Evolutionary conservation across 2,113 vertebrate species (phyloP).

Genomic region (Trematocara variabile): DNA sequence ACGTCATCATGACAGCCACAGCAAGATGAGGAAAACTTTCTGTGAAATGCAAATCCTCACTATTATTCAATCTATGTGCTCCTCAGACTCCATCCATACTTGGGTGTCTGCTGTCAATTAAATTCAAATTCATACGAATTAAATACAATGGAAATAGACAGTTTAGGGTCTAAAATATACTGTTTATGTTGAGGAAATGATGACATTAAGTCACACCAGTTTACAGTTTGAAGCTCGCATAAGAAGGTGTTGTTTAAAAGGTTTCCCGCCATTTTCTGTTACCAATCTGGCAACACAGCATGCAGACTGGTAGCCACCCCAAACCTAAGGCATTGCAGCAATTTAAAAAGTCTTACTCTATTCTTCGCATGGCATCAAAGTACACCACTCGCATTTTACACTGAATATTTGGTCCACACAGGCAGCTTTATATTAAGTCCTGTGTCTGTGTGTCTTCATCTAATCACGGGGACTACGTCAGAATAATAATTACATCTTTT

Average conservation of each 20-base stretch:
- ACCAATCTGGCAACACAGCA: neutral
- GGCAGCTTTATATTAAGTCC: neutral
- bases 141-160: neutral
- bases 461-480: fast-evolving
- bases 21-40: slow-evolving; percentile 16
- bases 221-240: neutral
- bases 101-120: neutral
- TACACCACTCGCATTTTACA: neutral
- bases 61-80: neutral
- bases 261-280: fast-evolving
- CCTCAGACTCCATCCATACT: neutral
- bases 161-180: neutral
- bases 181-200: neutral
- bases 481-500: neutral
- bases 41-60: slow-evolving; percentile 22
- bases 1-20: neutral
- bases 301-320: neutral
- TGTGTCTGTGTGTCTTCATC: neutral
- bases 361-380: neutral
- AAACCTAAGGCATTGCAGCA: neutral
- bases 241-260: neutral
- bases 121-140: neutral
- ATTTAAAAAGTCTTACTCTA: fast-evolving
- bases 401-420: neutral
- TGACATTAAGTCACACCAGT: fast-evolving